Evolutionary conservation across 2,888 invertebrate genomes (phyloP), one percentile per base, ranked within the genome.

Genomic region (Chrysodeixis includens): DNA sequence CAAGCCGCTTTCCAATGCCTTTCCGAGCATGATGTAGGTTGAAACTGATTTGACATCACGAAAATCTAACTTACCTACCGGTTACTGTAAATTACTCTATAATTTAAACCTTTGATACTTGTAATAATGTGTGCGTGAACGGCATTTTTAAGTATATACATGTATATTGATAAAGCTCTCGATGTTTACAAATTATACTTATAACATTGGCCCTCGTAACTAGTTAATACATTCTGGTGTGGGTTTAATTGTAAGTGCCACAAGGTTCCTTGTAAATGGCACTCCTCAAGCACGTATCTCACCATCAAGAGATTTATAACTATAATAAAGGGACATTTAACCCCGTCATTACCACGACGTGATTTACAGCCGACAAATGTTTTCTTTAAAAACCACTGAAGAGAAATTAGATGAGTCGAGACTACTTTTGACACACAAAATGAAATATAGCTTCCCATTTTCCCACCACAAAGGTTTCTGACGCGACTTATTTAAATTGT

Each of bases 291-390:
- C 18, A 8, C 9, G 16, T 46, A 51, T 22, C 46, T 26, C 52
- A 26, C 22, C 20, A 30, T 35, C 35, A 55, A 62, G 65, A 73
- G 74, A 83, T 72, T 76, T 74, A 84, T 81, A 74, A 63, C 71
- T 62, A 65, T 70, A 66, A 76, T 83, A 80, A 79, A 66, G 55
- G 59, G 69, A 60, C 77, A 76, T 78, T 49, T 76, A 78, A 78
- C 66, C 30, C 55, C 30, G 63, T 73, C 75, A 80, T 80, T 83
- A 83, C 51, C 52, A 44, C 16, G 40, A 46, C 46, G 40, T 53
- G 63, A 60, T 70, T 67, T 62, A 61, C 51, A 55, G 62, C 46
- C 51, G 40, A 57, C 14, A n/a, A 59, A 61, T 2, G 30, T 51
- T 62, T 62, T 58, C 30, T 63, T 52, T 69, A 66, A 60, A 62